Base-by-base conservation (phyloP, 2,888 invertebrate species). In the Ditula angustiorana region DNA sequence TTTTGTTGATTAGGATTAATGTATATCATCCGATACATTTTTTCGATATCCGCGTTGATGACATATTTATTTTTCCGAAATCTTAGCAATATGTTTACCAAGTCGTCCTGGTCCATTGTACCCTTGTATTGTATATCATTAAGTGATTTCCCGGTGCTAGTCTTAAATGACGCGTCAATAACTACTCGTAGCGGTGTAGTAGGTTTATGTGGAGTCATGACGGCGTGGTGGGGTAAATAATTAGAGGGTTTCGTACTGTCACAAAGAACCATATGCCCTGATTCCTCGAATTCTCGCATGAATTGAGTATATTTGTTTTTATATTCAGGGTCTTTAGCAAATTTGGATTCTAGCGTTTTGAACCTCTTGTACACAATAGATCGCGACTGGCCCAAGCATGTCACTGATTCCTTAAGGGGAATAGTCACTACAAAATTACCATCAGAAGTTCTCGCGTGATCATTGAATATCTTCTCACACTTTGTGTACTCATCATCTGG, bases 91-190 rank as follows among this genome's bases (percentile, higher is more conserved):
- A 67, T 67, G 21, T 60, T 30, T 5, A 62, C n/a, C 23, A 67
- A 56, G 10, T 49, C 52, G 37, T 67, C 67, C 30, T 62, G 67
- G 5, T 56, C 24, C 3, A 59, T 59, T 47, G 55, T 24, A 10
- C 67, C 58, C 16, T 67, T 66, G 19, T 61, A 57, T 35, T 61
- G 61, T 4, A 66, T 66, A 35, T 61, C 57, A 28, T 66, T 66
- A 26, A 66, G 41, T 10, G 63, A 58, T 37, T 56, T 56, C 50
- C 56, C 65, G 3, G 28, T 41, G n/a, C 41, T 19, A 1, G 61
- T 66, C 11, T 49, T 49, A 35, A 3, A 44, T 4, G 66, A 61
- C 1, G 61, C 56, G 5, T 66, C 50, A 8, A 61, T 19, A 4
- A 66, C 66, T 1, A 66, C 57, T 28, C 66, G 26, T 2, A 66